These are phyloP conservation scores for Nesogale talazaci DNA, from an alignment of 2,113 vertebrate genomes.

Conservation along the genomic window DNA sequence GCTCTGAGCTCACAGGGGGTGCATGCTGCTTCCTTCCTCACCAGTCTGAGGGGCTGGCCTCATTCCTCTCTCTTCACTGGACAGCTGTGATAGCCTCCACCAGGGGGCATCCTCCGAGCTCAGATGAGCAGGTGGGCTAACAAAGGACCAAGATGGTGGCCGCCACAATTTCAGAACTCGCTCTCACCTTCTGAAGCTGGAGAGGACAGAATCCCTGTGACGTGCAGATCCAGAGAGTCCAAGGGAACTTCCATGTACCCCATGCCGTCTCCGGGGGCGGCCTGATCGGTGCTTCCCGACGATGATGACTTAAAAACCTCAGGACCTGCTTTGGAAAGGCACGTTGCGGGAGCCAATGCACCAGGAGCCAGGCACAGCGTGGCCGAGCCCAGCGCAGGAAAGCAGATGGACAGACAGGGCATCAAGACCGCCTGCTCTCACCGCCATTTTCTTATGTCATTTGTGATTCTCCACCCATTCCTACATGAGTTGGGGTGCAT, in stretches of 20 bases:
- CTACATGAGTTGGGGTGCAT: background rate
- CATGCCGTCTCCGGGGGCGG: slow-evolving; percentile 80
- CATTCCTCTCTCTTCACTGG: background rate
- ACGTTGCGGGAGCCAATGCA: fast-evolving
- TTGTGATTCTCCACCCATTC: slow-evolving; percentile 2
- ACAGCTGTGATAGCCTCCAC: slow-evolving; percentile 56
- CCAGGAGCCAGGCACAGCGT: background rate
- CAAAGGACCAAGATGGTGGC: slow-evolving; percentile 70
- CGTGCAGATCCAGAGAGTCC: slow-evolving; percentile 94
- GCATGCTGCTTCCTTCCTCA: too few species aligned
- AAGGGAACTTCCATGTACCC: slow-evolving; percentile 96
- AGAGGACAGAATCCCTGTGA: slow-evolving; percentile 91
- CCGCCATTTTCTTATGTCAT: background rate
- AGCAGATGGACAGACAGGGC: background rate
- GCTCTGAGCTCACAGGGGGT: too few species aligned
- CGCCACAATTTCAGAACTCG: background rate
- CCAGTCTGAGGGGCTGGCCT: background rate
- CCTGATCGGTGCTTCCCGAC: slow-evolving; percentile 83
- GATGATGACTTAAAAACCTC: slow-evolving; percentile 82
- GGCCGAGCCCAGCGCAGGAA: background rate
- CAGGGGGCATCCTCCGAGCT: slow-evolving; percentile 78
- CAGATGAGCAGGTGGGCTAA: background rate
- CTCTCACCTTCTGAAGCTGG: slow-evolving; percentile 87
- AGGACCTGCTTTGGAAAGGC: slow-evolving; percentile 77
- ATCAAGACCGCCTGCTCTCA: background rate